phyloP scores from a whole-genome alignment of 2,888 invertebrate genomes.

The Macropis europaea region DNA sequence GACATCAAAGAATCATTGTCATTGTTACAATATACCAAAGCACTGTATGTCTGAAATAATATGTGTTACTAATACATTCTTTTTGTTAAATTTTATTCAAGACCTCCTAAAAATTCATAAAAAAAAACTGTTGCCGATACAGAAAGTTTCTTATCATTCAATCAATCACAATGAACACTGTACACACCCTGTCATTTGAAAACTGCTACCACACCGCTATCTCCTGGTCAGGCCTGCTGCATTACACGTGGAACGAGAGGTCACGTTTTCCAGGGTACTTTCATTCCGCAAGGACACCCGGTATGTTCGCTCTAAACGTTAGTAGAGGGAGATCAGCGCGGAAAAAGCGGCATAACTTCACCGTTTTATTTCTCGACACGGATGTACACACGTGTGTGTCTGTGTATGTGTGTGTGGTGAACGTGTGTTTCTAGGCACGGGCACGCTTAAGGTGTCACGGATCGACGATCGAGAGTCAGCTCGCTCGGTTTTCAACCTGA shows the following conservation, averaged over 20 bases:
- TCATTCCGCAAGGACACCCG: slow-evolving; percentile 76
- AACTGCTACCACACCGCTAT: no score
- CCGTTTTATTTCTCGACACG: slow-evolving; percentile 48
- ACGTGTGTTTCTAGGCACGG: slow-evolving; percentile 20
- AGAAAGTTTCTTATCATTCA: no score
- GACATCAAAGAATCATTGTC: no score
- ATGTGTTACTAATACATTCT: no score
- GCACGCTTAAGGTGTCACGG: slow-evolving; percentile 51
- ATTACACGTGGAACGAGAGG: slow-evolving; percentile 65
- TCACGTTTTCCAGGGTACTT: slow-evolving; percentile 75
- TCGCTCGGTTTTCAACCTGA: slow-evolving; percentile 53
- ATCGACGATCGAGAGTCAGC: slow-evolving; percentile 52
- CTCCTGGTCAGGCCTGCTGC: slow-evolving; percentile 3
- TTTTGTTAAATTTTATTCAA: no score
- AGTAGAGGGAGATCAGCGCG: slow-evolving; percentile 36
- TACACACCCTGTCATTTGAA: no score
- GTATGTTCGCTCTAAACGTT: slow-evolving; percentile 43
- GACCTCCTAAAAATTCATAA: no score
- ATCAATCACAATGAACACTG: no score
- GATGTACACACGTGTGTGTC: no score
- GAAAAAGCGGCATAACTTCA: slow-evolving; percentile 63
- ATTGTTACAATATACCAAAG: no score
- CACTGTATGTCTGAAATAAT: no score
- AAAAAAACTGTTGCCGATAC: no score
- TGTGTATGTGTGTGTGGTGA: not conserved